A percentile compares a stretch with the other conserved stretches of the same genome.
Evolutionary conservation across 2,888 invertebrate species (phyloP).

Genomic region (Girardia tigrina): DNA sequence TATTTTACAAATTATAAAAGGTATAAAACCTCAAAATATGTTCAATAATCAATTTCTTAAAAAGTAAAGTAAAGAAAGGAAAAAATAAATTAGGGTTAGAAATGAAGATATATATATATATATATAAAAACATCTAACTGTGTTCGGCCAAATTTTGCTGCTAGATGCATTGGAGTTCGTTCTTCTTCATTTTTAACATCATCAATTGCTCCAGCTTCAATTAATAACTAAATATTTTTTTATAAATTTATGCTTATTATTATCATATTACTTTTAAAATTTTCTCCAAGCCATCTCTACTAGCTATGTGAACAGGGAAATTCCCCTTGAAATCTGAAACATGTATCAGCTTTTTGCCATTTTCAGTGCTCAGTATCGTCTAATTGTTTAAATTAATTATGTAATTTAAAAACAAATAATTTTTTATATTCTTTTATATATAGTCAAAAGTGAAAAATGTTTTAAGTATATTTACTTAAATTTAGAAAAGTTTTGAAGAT

Average conservation of each 20-base stretch:
- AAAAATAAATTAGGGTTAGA: too few species aligned
- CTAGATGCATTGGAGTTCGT: constrained; percentile 51
- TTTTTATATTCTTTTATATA: too few species aligned
- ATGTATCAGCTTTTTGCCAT: constrained; percentile 43
- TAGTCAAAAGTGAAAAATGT: too few species aligned
- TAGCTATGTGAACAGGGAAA: constrained; percentile 52
- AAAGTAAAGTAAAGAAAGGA: too few species aligned
- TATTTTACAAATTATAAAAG: background rate
- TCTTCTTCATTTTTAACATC: constrained; percentile 52
- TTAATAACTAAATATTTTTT: constrained; percentile 43
- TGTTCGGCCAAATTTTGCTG: constrained; percentile 47
- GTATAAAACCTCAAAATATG: background rate
- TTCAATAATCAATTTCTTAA: too few species aligned
- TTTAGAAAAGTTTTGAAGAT: too few species aligned
- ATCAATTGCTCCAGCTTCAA: constrained; percentile 47
- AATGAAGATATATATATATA: background rate
- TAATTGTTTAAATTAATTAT: too few species aligned
- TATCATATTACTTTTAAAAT: background rate
- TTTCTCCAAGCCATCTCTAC: constrained; percentile 44
- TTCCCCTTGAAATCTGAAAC: constrained; percentile 51
- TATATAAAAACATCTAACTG: constrained; percentile 40
- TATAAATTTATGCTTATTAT: background rate
- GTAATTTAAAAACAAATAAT: too few species aligned
- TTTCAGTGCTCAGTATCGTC: background rate
- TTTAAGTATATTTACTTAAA: too few species aligned